A percentile compares a stretch with the other conserved stretches of the same genome.
phyloP scores from a whole-genome alignment of 92 coral and sea anemone genomes.

The Micromussa lordhowensis region DNA sequence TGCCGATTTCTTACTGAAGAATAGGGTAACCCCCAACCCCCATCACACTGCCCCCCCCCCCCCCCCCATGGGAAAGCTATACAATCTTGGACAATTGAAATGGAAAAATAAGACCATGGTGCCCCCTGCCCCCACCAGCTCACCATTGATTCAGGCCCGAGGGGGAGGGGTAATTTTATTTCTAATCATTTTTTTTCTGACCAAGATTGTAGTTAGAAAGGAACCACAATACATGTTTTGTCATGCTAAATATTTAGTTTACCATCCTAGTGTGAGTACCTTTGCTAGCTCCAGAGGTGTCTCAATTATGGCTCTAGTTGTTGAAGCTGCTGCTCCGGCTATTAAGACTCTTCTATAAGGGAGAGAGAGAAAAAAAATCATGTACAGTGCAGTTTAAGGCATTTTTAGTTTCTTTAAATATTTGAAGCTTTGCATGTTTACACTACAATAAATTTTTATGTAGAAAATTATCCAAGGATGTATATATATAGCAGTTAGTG shows the following conservation, averaged over 20 bases:
- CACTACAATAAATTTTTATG: neutral
- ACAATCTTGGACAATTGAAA: too few relatives aligned
- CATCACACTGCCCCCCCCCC: neutral
- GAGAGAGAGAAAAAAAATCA: neutral
- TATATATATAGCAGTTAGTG: too few relatives aligned
- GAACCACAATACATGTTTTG: too few relatives aligned
- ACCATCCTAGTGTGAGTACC: slow-evolving; percentile 36
- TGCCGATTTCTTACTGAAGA: neutral
- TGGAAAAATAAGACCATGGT: too few relatives aligned
- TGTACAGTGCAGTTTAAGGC: neutral
- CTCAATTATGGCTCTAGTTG: slow-evolving; percentile 86
- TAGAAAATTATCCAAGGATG: too few relatives aligned
- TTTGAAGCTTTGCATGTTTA: neutral
- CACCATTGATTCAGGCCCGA: too few relatives aligned
- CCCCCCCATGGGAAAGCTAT: too few relatives aligned
- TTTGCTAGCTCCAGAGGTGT: slow-evolving; percentile 92
- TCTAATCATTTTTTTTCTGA: too few relatives aligned
- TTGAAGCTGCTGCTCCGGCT: slow-evolving; percentile 87
- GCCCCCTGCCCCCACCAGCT: too few relatives aligned
- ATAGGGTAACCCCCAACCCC: too few relatives aligned
- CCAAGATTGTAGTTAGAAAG: too few relatives aligned
- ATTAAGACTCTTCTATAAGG: slow-evolving; percentile 77
- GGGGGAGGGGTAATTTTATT: too few relatives aligned
- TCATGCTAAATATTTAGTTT: neutral
- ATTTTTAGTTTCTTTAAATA: neutral